Percentiles rank a stretch among this genome's conserved stretches.
Evolutionary conservation across 2,113 vertebrate genomes (phyloP).

Genomic region (Bujurquina vittata): DNA sequence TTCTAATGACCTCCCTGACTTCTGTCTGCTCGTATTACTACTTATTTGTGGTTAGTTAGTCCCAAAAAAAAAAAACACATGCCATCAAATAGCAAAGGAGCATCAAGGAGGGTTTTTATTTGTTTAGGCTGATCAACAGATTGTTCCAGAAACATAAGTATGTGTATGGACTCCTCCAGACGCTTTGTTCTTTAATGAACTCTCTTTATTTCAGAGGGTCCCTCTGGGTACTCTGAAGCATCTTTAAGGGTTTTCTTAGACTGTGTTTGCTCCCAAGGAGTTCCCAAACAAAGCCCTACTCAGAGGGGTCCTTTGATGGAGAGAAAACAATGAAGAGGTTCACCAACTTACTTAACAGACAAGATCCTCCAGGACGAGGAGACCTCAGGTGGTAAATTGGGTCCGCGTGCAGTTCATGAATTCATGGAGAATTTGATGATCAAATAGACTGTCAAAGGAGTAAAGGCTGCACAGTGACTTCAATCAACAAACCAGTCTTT

Average conservation of each 20-base stretch:
- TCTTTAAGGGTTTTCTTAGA: slow-evolving; percentile 13
- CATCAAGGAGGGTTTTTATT: background rate
- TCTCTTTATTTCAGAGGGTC: background rate
- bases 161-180: background rate
- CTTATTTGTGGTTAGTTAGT: background rate
- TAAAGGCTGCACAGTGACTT: background rate
- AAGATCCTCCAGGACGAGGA: background rate
- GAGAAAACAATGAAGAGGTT: background rate
- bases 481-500: background rate
- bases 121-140: background rate
- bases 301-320: background rate
- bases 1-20: accelerated
- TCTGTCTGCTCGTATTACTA: background rate
- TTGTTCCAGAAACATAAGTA: background rate
- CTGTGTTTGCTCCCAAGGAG: slow-evolving; percentile 3
- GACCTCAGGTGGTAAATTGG: background rate
- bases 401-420: background rate
- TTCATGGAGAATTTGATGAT: background rate
- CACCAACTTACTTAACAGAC: background rate
- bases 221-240: background rate
- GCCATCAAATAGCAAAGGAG: background rate
- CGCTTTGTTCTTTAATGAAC: slow-evolving; percentile 1
- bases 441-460: background rate
- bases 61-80: background rate
- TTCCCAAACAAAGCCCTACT: background rate